phyloP scores from a whole-genome alignment of 2,113 vertebrate genomes.

The Falcunculus frontatus region DNA sequence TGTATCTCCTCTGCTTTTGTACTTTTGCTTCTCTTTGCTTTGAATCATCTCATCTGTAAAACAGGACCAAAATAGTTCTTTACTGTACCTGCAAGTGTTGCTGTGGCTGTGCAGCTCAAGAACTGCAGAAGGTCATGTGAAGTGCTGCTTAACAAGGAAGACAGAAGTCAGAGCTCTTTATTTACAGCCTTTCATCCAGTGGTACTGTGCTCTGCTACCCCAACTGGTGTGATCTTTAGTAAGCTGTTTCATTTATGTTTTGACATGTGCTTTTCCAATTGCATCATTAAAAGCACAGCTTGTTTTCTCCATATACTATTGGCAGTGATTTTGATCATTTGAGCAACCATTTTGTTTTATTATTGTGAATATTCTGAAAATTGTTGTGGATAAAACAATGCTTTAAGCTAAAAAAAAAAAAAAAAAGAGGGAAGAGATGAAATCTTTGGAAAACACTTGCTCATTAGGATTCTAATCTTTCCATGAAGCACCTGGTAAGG shows the following conservation, averaged over 20 bases:
- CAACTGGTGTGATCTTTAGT: neutral
- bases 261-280: constrained; percentile 19
- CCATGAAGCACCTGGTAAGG: neutral
- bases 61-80: neutral
- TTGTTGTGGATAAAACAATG: neutral
- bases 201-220: neutral
- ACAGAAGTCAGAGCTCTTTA: neutral
- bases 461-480: neutral
- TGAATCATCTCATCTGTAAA: neutral
- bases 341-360: neutral
- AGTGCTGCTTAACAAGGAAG: neutral
- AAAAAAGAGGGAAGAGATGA: neutral
- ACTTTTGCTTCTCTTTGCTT: neutral
- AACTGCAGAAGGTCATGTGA: neutral
- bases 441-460: neutral
- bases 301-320: neutral
- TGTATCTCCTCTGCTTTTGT: neutral
- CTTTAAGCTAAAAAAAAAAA: neutral
- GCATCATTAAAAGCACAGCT: constrained; percentile 9
- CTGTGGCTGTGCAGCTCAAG: neutral
- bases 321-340: neutral
- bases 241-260: constrained; percentile 11
- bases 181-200: neutral
- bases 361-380: neutral
- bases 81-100: neutral